Evolutionary conservation across 1,140 invertebrate species (phyloP), one percentile per base, ranked within the genome.

Genomic region (Radopholus similis): DNA sequence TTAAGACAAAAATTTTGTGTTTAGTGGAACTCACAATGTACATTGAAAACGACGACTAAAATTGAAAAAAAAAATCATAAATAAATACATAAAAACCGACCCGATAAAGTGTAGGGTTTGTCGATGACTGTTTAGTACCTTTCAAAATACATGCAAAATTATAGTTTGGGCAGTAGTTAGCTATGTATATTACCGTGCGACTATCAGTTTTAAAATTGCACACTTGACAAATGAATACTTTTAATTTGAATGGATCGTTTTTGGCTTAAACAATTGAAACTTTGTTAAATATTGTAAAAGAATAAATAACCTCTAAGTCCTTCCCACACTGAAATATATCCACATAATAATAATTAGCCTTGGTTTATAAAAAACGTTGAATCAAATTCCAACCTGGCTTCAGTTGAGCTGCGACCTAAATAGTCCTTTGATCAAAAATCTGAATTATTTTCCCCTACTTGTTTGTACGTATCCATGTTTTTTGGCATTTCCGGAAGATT

Each of bases 401-500:
- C 18, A 81, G 67, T 49, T 81, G 79, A 15, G 76, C 73, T 15
- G 80, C 79, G 9, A 81, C 78, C 77, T 81, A 42, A 62, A 77
- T 58, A 47, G 2, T 47, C 18, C 44, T 47, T 1, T 5, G 15
- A 1, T 47, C 1, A 47, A 47, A 47, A 47, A 2, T 21, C 18
- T 9, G 26, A 47, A 47, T 21, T 15, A 57, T 35, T 30, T 37
- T 57, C 35, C 9, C 28, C 58, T 23, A 74, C 73, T 32, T 78
- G 74, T 51, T 82, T 80, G 62, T 81, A 81, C 1, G 78, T 81
- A 38, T 81, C 79, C 40, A 82, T 72, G 51, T 80, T 82, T 37
- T 81, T 82, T 8, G 79, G 78, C 30, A 71, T 67, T 59, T 81
- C 79, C 4, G 79, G 79, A 13, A 81, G 44, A 75, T 81, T 81